Base-by-base conservation (phyloP, 2,113 vertebrate species). In the Hymenochirus boettgeri region DNA sequence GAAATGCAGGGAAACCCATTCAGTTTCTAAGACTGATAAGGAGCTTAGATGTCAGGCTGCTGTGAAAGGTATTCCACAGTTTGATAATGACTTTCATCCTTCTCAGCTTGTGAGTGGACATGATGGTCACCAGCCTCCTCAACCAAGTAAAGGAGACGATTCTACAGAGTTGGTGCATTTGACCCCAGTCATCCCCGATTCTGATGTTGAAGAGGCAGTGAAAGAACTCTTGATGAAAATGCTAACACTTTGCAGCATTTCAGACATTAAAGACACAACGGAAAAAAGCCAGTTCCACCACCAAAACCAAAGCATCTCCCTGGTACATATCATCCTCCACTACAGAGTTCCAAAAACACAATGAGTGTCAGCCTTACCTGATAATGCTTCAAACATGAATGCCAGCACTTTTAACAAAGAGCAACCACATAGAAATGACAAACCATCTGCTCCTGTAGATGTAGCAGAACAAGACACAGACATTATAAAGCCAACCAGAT, bases 41-140 rank as follows among this genome's bases (percentile, higher is more conserved):
- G 66, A 63, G 61, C 0, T 63, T 71, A 75, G 79, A 78, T 76
- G 75, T 33, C 57, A 69, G 39, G 58, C 66, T 45, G 65, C 76
- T 56, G 50, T 75, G 57, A 70, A 77, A 65, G 70, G 77, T 56
- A 72, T 57, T 62, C 75, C 62, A 1, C 70, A 74, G 62, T 73
- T 74, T 82, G 78, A 82, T 74, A 79, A 78, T 77, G 69, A 83
- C 77, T 89, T 79, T 83, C 73, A 70, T 75, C 74, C 89, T 81
- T 80, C 89, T 90, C 86, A 88, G 81, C 60, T 82, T 82, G 61
- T 83, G 73, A 84, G 74, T 55, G 77, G 80, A 78, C 61, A 78
- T 37, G 82, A 76, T 45, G 70, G 39, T 54, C 73, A n/a, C 57
- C 67, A 75, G 71, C 64, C 72, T 48, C 2, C n/a, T 65, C 73